Conservation (phyloP, 2,113 vertebrate genomes). For the Labeo catla region DNA sequence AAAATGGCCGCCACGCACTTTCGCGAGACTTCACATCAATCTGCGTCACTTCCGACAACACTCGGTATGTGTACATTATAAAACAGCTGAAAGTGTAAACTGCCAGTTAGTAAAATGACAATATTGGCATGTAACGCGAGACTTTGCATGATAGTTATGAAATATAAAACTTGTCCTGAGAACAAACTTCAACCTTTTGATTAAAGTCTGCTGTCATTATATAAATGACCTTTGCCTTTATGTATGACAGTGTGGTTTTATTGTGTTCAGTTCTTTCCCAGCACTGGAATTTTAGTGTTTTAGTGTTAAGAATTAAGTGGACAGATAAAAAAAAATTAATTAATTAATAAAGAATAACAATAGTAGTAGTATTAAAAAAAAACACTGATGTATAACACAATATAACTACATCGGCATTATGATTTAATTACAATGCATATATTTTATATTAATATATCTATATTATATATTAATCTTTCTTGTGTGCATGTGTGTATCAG, state of each 20-base stretch:
- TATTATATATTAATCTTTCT: too few relatives aligned
- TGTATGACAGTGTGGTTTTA: neutral
- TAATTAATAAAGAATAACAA: neutral
- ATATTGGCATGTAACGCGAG: neutral
- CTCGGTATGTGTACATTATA: neutral
- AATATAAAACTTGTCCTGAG: neutral
- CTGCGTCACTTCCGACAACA: slow-evolving; percentile 64
- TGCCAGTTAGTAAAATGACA: neutral
- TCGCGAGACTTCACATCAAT: slow-evolving; percentile 74
- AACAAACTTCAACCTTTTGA: neutral
- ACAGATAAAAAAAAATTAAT: neutral
- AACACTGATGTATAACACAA: too few relatives aligned
- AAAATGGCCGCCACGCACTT: slow-evolving; percentile 77
- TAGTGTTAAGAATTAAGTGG: too few relatives aligned
- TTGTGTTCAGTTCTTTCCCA: neutral
- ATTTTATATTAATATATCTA: too few relatives aligned
- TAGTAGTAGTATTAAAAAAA: too few relatives aligned
- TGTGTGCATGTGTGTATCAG: too few relatives aligned
- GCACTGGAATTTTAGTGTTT: neutral
- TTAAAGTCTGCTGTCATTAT: neutral
- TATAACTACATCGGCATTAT: too few relatives aligned
- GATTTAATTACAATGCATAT: too few relatives aligned
- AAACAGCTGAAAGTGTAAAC: neutral
- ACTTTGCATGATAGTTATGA: neutral
- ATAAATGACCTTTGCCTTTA: neutral